These are phyloP conservation scores for Eumerus sabulonum DNA, from an alignment of 2,888 invertebrate species.

Conservation along the genomic window DNA sequence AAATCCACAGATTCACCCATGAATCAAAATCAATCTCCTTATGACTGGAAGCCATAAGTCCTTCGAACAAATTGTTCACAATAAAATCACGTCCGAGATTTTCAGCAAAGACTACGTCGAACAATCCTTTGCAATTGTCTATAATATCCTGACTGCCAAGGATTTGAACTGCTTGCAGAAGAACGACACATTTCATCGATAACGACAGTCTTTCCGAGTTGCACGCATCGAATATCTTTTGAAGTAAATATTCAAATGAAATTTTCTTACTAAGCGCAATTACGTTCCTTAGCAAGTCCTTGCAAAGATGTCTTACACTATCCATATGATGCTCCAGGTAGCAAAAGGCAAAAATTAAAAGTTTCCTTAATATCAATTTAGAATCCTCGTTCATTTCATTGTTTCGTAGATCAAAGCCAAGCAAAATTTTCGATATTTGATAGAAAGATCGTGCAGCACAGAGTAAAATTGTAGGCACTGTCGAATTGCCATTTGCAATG, in stretches of 20 bases:
- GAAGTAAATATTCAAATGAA: conserved; percentile 70
- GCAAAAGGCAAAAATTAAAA: conserved; percentile 80
- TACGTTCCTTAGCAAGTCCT: conserved; percentile 80
- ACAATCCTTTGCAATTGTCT: conserved; percentile 71
- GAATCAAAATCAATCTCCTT: conserved; percentile 74
- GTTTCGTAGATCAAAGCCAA: conserved; percentile 70
- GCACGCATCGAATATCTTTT: conserved; percentile 72
- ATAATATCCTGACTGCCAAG: conserved; percentile 72
- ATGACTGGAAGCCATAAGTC: conserved; percentile 80
- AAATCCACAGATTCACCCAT: conserved; percentile 81
- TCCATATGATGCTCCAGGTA: conserved; percentile 84
- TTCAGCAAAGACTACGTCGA: conserved; percentile 71
- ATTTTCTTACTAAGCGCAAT: conserved; percentile 76
- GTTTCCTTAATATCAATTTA: conserved; percentile 73
- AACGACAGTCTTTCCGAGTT: conserved; percentile 71
- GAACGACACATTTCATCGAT: conserved; percentile 73
- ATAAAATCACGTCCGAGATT: conserved; percentile 78
- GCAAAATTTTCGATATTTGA: conserved; percentile 72
- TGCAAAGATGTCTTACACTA: conserved; percentile 82
- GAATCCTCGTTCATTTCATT: conserved; percentile 73
- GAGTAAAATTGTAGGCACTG: conserved; percentile 73
- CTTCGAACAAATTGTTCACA: conserved; percentile 80
- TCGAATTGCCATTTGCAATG: conserved; percentile 70
- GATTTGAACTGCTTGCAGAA: conserved; percentile 73
- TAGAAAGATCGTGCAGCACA: conserved; percentile 73